These are phyloP conservation scores for Valencia hispanica DNA, from an alignment of 2,797 vertebrate genomes.

Conservation along the genomic window DNA sequence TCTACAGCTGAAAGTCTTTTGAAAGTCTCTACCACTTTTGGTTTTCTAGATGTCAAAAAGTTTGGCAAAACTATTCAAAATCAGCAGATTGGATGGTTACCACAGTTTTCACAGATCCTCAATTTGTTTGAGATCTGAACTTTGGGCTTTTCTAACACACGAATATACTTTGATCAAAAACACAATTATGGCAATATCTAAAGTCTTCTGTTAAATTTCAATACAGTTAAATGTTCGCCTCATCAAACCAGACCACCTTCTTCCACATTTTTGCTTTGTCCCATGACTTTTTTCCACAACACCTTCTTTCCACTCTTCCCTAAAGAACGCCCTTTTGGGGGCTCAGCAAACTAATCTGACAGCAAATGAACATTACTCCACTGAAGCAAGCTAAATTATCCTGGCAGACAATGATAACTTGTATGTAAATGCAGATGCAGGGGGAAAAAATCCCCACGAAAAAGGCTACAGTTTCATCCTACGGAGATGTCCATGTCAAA, in stretches of 20 bases:
- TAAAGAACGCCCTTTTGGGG: not conserved
- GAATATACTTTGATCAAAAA: no score
- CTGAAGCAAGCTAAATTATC: conserved; percentile 43
- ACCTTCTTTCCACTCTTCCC: not conserved
- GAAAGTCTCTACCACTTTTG: not conserved
- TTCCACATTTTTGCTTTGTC: not conserved
- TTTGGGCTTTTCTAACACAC: not conserved
- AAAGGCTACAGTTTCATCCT: conserved; percentile 16
- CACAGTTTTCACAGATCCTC: not conserved
- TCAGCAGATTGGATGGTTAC: not conserved
- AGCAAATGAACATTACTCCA: conserved; percentile 36
- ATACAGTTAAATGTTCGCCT: not conserved
- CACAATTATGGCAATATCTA: not conserved
- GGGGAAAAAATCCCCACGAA: not conserved
- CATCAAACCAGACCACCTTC: not conserved
- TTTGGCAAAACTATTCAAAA: no score
- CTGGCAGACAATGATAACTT: conserved; percentile 14
- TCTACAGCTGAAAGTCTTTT: not conserved
- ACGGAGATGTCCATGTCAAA: conserved; percentile 24
- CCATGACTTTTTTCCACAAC: no score
- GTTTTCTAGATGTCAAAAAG: not conserved
- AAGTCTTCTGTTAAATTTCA: not conserved
- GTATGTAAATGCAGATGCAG: not conserved
- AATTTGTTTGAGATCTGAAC: not conserved
- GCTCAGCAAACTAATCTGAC: conserved; percentile 19